phyloP scores from a whole-genome alignment of 1,140 invertebrate genomes.

The Sitophilus oryzae region DNA sequence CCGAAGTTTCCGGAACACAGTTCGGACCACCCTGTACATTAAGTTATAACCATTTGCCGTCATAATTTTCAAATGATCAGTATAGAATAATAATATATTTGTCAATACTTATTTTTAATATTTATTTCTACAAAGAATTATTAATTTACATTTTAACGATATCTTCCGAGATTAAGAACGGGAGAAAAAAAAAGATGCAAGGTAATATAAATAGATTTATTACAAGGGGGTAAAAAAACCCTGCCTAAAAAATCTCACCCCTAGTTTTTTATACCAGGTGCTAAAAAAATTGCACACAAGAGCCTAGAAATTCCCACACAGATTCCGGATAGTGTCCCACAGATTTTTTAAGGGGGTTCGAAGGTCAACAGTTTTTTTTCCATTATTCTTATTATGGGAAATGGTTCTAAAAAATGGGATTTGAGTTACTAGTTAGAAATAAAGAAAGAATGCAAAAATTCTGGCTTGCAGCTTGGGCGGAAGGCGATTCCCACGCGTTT shows the following conservation, averaged over 20 bases:
- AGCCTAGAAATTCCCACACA: background rate
- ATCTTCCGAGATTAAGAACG: no score
- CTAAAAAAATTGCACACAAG: background rate
- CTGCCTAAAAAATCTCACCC: background rate
- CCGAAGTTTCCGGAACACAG: no score
- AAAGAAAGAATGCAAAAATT: conserved; percentile 6
- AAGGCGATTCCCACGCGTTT: conserved; percentile 20
- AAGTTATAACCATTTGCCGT: no score
- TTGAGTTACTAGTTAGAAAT: conserved; percentile 1
- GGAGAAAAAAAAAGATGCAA: no score
- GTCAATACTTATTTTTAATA: no score
- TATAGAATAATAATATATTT: no score
- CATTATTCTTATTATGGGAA: background rate
- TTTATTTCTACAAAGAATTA: no score
- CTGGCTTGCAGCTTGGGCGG: no score
- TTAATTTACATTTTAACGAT: no score
- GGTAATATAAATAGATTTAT: background rate
- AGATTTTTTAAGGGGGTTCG: background rate
- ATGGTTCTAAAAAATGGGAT: background rate
- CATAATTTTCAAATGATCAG: no score
- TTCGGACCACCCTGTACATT: no score
- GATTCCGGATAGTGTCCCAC: background rate
- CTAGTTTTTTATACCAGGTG: background rate
- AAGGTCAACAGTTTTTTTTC: background rate
- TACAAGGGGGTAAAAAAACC: background rate